Evolutionary conservation across 2,797 vertebrate species (phyloP).

Genomic region (Pangasius krempfi): DNA sequence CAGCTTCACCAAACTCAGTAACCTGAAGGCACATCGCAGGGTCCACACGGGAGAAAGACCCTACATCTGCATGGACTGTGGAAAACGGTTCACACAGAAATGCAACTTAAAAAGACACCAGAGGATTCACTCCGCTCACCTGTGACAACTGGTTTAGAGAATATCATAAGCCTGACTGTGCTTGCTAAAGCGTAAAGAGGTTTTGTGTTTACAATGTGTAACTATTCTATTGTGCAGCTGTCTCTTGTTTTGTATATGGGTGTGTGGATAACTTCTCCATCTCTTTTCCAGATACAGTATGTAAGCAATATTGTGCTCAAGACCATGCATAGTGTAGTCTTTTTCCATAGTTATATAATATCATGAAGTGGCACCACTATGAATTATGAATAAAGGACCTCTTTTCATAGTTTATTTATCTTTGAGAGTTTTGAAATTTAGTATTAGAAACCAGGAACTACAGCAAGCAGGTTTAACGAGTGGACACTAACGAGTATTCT

Average conservation of each 20-base stretch:
- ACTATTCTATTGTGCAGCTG: slow-evolving; percentile 27
- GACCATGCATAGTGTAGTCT: slow-evolving; percentile 41
- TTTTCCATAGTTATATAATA: slow-evolving; percentile 33
- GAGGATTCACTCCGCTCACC: slow-evolving; percentile 70
- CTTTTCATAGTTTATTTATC: slow-evolving; percentile 5
- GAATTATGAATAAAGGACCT: slow-evolving; percentile 42
- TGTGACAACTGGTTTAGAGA: slow-evolving; percentile 34
- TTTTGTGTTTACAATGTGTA: slow-evolving; percentile 33
- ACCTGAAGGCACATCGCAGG: slow-evolving; percentile 79
- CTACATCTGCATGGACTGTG: slow-evolving; percentile 77
- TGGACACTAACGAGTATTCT: neutral
- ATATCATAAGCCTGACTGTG: neutral
- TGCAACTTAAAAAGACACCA: slow-evolving; percentile 82
- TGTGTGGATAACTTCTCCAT: slow-evolving; percentile 21
- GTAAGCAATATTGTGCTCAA: slow-evolving; percentile 39
- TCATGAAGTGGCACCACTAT: slow-evolving; percentile 36
- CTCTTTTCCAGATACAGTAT: slow-evolving; percentile 6
- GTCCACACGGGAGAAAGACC: slow-evolving; percentile 81
- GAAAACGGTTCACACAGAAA: slow-evolving; percentile 82
- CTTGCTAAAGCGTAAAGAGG: slow-evolving; percentile 11
- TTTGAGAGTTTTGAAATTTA: neutral
- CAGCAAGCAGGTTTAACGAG: neutral
- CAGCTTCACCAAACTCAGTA: slow-evolving; percentile 82
- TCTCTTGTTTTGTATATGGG: slow-evolving; percentile 40
- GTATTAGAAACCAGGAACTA: neutral